Percentiles rank a stretch among this genome's conserved stretches.
phyloP scores from a whole-genome alignment of 2,113 vertebrate species.

The Oreochromis spilurus region DNA sequence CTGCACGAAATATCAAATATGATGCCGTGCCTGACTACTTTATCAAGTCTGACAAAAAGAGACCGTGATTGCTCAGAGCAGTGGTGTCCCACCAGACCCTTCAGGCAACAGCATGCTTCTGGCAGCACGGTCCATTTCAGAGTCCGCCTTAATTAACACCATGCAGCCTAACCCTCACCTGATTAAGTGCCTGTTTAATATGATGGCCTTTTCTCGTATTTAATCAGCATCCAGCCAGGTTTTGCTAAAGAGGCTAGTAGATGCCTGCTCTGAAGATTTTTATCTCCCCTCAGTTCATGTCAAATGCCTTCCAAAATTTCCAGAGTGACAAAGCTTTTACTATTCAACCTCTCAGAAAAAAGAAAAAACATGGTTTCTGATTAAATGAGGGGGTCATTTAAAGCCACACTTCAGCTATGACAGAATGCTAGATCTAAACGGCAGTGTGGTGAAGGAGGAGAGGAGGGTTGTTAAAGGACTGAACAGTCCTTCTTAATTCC shows the following conservation, averaged over 20 bases:
- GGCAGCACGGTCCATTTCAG: constrained; percentile 40
- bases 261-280: not conserved
- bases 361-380: not conserved
- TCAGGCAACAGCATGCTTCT: constrained; percentile 43
- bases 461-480: not conserved
- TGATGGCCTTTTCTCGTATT: constrained; percentile 31
- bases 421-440: not conserved
- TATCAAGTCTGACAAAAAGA: constrained; percentile 12
- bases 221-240: constrained; percentile 42
- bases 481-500: not conserved
- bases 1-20: not conserved
- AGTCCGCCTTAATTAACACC: constrained; percentile 53
- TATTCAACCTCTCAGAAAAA: not conserved
- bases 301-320: not conserved
- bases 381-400: not conserved
- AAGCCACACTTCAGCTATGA: not conserved
- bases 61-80: constrained; percentile 1
- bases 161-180: constrained; percentile 41
- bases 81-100: constrained; percentile 38
- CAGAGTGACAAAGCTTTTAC: not conserved
- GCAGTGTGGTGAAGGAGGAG: not conserved
- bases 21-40: not conserved
- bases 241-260: constrained; percentile 16
- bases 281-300: not conserved
- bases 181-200: constrained; percentile 57